Conservation (phyloP, 2,113 vertebrate genomes). For the Mixornis gularis region DNA sequence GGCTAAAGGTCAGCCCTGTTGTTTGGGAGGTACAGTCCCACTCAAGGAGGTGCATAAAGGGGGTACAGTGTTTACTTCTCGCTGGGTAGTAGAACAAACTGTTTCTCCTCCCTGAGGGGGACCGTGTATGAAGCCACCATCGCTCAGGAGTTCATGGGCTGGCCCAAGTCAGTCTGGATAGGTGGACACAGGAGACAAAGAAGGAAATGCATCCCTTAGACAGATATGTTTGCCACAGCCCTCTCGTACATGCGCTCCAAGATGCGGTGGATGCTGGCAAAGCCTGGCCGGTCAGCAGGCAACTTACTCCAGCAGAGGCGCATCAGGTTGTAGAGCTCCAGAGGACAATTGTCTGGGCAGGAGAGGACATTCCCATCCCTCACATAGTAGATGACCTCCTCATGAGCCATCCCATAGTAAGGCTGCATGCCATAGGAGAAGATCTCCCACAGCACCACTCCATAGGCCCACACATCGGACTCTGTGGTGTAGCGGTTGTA, state of each 20-base stretch:
- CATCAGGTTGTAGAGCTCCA: slow-evolving; percentile 96
- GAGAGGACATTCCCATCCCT: slow-evolving; percentile 92
- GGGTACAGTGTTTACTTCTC: not conserved
- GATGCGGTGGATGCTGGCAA: slow-evolving; percentile 90
- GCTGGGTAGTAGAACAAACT: not conserved
- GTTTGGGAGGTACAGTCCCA: not conserved
- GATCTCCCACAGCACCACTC: slow-evolving; percentile 96
- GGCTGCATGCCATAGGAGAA: slow-evolving; percentile 97
- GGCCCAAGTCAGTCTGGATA: not conserved
- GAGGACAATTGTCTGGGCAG: slow-evolving; percentile 88
- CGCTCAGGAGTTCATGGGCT: rapidly evolving
- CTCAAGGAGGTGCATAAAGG: not conserved
- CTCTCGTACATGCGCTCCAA: slow-evolving; percentile 90
- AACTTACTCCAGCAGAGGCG: slow-evolving; percentile 93
- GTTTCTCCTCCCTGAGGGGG: not conserved
- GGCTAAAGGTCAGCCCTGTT: not conserved
- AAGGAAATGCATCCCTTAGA: not conserved
- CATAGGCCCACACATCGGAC: slow-evolving; percentile 96
- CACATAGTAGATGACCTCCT: slow-evolving; percentile 97
- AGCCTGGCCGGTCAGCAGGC: slow-evolving; percentile 86
- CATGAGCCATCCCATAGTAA: slow-evolving; percentile 96
- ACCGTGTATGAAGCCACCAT: not conserved
- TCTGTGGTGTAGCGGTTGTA: slow-evolving; percentile 97
- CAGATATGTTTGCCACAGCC: slow-evolving; percentile 26
- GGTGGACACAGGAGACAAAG: rapidly evolving